A percentile compares a stretch with the other conserved stretches of the same genome.
Conservation (phyloP, 1,140 invertebrate genomes). For the Sminthurinus signatus region DNA sequence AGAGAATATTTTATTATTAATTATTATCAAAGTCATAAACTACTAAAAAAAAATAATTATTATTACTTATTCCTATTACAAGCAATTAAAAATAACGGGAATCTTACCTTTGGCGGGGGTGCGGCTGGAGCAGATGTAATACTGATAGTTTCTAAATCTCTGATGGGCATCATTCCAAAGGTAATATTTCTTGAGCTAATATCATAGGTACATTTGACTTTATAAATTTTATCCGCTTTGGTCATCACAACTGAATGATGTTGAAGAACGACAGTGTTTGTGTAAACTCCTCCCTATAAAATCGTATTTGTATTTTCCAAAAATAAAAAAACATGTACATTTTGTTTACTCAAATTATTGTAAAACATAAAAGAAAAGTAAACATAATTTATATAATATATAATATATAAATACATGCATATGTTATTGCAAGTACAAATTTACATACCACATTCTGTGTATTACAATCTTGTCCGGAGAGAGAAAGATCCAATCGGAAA, state of each 20-base stretch:
- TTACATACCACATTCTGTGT: constrained; percentile 78
- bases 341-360: no score
- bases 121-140: constrained; percentile 91
- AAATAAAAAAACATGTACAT: constrained; percentile 42
- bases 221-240: constrained; percentile 94
- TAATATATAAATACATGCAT: neutral
- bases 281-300: constrained; percentile 81
- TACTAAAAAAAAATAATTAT: no score
- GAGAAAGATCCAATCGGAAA: constrained; percentile 83
- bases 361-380: neutral
- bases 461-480: constrained; percentile 89
- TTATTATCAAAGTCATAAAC: no score
- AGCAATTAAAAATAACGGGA: no score
- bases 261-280: constrained; percentile 89
- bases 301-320: no score
- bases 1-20: no score
- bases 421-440: neutral
- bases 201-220: constrained; percentile 92
- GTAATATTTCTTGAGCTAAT: constrained; percentile 94
- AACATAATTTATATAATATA: neutral
- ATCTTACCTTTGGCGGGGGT: constrained; percentile 85
- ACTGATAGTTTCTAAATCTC: constrained; percentile 58
- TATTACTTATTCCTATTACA: no score
- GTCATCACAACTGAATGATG: constrained; percentile 95
- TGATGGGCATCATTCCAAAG: constrained; percentile 92